Conservation (phyloP, 2,888 invertebrate genomes). For the Dynastes maya region DNA sequence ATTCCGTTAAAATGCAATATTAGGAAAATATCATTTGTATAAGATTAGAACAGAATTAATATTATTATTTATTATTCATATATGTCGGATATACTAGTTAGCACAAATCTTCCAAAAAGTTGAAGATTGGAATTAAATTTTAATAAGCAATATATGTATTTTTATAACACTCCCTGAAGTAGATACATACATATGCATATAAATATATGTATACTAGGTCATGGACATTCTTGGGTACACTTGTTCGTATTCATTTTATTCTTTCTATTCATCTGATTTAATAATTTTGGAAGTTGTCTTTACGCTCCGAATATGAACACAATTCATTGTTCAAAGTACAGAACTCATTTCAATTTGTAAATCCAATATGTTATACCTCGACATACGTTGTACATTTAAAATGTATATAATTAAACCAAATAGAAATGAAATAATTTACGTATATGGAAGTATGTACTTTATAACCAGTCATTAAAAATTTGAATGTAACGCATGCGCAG, state of each 20-base stretch:
- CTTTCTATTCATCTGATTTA: background rate
- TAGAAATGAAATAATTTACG: slow-evolving; percentile 1
- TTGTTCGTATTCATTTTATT: background rate
- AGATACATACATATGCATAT: background rate
- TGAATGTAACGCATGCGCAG: slow-evolving; percentile 33
- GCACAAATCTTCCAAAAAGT: background rate
- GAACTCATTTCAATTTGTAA: too few species aligned
- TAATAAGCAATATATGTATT: background rate
- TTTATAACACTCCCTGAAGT: slow-evolving; percentile 2
- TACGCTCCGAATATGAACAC: background rate
- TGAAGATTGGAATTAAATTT: background rate
- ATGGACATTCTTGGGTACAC: background rate
- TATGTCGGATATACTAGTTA: too few species aligned
- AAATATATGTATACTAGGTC: background rate
- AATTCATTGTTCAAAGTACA: background rate
- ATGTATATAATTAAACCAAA: too few species aligned
- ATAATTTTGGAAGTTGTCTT: background rate
- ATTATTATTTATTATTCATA: too few species aligned
- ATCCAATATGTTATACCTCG: too few species aligned
- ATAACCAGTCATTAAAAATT: slow-evolving; percentile 24
- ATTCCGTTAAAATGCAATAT: too few species aligned
- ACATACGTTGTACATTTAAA: too few species aligned
- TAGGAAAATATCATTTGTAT: too few species aligned
- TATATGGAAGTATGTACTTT: slow-evolving; percentile 1
- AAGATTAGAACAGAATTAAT: too few species aligned